Percentiles rank a stretch among this genome's conserved stretches.
Conservation (phyloP, 2,797 vertebrate species). For the Mormyrops boulengeri region DNA sequence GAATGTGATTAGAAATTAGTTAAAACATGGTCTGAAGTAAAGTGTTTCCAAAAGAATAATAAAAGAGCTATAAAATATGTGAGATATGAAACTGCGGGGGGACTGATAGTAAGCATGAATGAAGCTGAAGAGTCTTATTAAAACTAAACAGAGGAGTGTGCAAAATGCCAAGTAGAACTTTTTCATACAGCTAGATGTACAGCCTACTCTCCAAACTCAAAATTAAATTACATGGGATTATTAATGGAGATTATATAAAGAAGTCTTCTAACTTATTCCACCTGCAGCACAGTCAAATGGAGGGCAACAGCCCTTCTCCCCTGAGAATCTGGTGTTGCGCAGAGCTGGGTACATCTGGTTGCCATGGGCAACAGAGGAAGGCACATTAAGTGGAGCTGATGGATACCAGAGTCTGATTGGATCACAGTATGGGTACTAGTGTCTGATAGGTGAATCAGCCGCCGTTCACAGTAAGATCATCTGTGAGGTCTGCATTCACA, state of each 20-base stretch:
- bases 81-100: not conserved
- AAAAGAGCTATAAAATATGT: not conserved
- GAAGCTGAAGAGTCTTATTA: not conserved
- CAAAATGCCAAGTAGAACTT: not conserved
- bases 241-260: not conserved
- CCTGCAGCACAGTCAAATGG: conserved; percentile 9
- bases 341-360: conserved; percentile 51
- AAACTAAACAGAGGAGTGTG: not conserved
- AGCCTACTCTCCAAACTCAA: not conserved
- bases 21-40: not conserved
- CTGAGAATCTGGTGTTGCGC: conserved; percentile 22
- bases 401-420: conserved; percentile 15
- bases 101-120: not conserved
- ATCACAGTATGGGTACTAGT: conserved; percentile 5
- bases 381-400: conserved; percentile 2
- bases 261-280: not conserved
- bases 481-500: not conserved
- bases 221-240: not conserved
- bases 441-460: not conserved
- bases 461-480: not conserved
- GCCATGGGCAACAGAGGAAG: conserved; percentile 53
- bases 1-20: not conserved
- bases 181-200: not conserved
- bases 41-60: not conserved
- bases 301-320: conserved; percentile 27